Conservation (phyloP, 1,140 invertebrate genomes). For the Aphaenogaster rudis region DNA sequence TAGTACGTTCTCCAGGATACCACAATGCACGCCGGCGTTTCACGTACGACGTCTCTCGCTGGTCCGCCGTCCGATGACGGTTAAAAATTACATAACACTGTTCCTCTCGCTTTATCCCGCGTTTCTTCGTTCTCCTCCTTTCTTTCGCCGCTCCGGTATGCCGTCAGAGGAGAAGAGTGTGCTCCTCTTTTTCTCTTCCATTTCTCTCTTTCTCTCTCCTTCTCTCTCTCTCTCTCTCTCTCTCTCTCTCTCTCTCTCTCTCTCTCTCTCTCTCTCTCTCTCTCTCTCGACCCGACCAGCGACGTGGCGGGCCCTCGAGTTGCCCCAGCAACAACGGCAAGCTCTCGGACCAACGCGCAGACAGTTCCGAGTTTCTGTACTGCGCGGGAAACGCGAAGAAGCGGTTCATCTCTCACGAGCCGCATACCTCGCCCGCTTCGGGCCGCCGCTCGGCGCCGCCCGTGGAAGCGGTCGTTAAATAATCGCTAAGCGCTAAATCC, state of each 20-base stretch:
- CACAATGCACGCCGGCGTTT: not conserved
- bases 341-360: not conserved
- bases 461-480: conserved; percentile 22
- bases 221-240: conserved; percentile 5
- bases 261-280: conserved; percentile 24
- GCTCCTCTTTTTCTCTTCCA: conserved; percentile 30
- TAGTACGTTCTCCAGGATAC: not conserved
- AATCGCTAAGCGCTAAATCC: conserved; percentile 19
- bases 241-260: conserved; percentile 26
- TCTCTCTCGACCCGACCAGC: conserved; percentile 35
- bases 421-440: not conserved
- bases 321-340: conserved; percentile 48
- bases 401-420: not conserved
- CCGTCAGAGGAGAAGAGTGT: conserved; percentile 14
- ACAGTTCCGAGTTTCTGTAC: conserved; percentile 22
- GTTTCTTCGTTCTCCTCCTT: conserved; percentile 40
- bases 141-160: conserved; percentile 34
- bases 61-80: conserved; percentile 65
- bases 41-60: not conserved
- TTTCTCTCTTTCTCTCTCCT: conserved; percentile 7
- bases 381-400: conserved; percentile 49
- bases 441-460: not conserved
- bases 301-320: conserved; percentile 12
- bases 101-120: conserved; percentile 62
- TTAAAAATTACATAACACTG: conserved; percentile 79